phyloP scores from a whole-genome alignment of 2,797 vertebrate species.

The Agapornis canus region DNA sequence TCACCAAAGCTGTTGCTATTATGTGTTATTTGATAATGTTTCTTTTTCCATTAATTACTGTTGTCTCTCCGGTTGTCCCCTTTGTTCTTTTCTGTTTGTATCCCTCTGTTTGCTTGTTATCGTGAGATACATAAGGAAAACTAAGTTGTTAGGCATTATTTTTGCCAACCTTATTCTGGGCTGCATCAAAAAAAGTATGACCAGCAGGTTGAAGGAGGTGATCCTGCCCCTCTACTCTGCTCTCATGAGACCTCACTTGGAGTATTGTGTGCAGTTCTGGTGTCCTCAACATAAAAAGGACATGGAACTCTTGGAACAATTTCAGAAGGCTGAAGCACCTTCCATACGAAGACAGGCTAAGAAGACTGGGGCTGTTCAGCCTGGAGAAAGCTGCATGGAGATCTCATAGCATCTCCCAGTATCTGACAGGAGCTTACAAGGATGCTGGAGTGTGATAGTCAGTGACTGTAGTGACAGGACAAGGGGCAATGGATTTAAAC shows the following conservation, averaged over 20 bases:
- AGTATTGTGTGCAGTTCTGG: not conserved
- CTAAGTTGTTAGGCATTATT: not conserved
- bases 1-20: not conserved
- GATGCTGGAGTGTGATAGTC: not conserved
- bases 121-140: not conserved
- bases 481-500: not conserved
- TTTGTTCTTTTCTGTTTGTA: not conserved
- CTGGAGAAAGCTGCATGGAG: not conserved
- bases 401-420: not conserved
- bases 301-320: not conserved
- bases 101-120: not conserved
- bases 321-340: too few species aligned
- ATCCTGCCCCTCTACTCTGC: not conserved
- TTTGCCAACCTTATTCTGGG: not conserved
- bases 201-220: not conserved
- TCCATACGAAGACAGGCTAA: too few species aligned
- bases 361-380: too few species aligned
- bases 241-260: not conserved
- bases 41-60: not conserved
- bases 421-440: not conserved
- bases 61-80: not conserved
- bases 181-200: not conserved
- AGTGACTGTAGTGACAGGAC: not conserved
- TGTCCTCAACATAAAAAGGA: too few species aligned
- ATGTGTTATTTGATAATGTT: fast-evolving